phyloP scores from a whole-genome alignment of 1,140 invertebrate species.

The Drosophila setifemur region DNA sequence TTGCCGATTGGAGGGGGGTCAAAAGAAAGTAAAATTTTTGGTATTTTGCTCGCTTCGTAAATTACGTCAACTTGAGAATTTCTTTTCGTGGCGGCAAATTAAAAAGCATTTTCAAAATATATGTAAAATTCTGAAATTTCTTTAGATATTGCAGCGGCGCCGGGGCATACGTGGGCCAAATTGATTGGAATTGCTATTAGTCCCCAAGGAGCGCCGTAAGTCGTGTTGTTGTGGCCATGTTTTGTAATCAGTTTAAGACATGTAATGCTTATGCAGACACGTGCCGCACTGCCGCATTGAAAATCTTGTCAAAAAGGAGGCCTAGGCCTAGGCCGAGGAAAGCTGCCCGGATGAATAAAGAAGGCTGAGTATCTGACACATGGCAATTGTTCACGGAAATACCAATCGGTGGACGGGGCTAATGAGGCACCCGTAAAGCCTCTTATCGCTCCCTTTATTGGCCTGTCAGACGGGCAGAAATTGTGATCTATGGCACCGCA shows the following conservation, averaged over 20 bases:
- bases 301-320: slow-evolving; percentile 16
- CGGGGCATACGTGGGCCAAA: neutral
- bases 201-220: neutral
- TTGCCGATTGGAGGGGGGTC: slow-evolving; percentile 16
- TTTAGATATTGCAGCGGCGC: neutral
- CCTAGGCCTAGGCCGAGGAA: neutral
- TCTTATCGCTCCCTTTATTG: slow-evolving; percentile 62
- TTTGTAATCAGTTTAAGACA: slow-evolving; percentile 25
- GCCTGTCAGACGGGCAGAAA: slow-evolving; percentile 37
- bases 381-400: slow-evolving; percentile 56
- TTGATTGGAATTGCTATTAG: slow-evolving; percentile 17
- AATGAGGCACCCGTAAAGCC: slow-evolving; percentile 61
- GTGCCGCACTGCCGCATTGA: slow-evolving; percentile 41
- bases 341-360: neutral
- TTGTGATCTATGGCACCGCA: slow-evolving; percentile 34
- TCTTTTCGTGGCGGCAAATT: slow-evolving; percentile 30
- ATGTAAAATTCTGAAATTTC: slow-evolving; percentile 1
- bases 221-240: neutral
- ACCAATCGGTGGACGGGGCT: slow-evolving; percentile 38
- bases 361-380: neutral
- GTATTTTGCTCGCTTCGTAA: slow-evolving; percentile 47
- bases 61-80: slow-evolving; percentile 36
- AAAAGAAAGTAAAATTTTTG: slow-evolving; percentile 66
- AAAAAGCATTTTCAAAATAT: neutral
- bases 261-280: slow-evolving; percentile 49